Base-by-base conservation (phyloP, 2,113 vertebrate species). In the Cyanoderma ruficeps region DNA sequence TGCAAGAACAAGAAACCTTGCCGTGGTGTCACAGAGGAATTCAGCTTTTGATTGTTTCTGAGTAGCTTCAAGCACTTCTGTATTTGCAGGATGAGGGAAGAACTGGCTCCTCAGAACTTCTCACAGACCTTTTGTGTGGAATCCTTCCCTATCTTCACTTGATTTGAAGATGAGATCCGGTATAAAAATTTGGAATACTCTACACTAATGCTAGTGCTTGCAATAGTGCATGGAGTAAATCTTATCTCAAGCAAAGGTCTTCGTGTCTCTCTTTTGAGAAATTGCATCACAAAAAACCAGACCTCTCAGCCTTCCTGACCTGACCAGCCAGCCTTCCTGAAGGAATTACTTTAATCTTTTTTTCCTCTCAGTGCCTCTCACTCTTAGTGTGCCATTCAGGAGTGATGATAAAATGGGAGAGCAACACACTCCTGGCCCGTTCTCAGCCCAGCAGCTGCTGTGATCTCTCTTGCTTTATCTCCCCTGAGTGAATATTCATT, bases 231-330 rank as follows among this genome's bases (percentile, higher is more conserved):
- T 50, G 5, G 11, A 63, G 71, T 42, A 68, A 50, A 64, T 82
- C 33, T 61, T 46, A 59, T 27, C 55, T 64, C 56, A 74, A 65
- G 33, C 6, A 50, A 72, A 64, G 11, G 15, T 50, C 28, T 15
- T 57, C 1, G 11, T 21, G 37, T 77, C 0, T 0, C 13, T 49
- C 7, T 63, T 86, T 21, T 44, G 53, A 83, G 39, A 59, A 75
- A 79, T 7, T 6, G 3, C 33, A 47, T 37, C 49, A 39, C 27
- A 42, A 81, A 47, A 46, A 50, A 13, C 6, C 2, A 72, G 24
- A 56, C 6, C 16, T 37, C 17, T 67, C 42, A 50, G 2, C 37
- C 39, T 35, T 76, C n/a, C 44, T 41, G 49, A 39, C 1, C 17
- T n/a, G n/a, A n/a, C n/a, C n/a, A n/a, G n/a, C n/a, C 42, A 50